Evolutionary conservation across 2,888 invertebrate species (phyloP).

Genomic region (Epinotia demarniana): DNA sequence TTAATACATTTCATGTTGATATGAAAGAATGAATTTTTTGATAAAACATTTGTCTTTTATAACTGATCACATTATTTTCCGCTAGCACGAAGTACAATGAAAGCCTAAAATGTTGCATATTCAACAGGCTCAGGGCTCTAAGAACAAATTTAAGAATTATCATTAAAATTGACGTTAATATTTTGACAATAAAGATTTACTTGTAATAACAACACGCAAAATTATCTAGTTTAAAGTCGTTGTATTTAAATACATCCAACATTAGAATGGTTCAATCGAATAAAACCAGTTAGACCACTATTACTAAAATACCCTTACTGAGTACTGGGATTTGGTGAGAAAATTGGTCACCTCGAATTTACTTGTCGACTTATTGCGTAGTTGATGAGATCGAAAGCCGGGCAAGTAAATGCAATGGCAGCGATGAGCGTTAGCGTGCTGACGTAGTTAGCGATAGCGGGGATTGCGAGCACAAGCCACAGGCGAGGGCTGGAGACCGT

Average conservation of each 20-base stretch:
- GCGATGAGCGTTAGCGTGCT: slow-evolving; percentile 55
- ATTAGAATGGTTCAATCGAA: slow-evolving; percentile 32
- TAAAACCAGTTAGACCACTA: slow-evolving; percentile 23
- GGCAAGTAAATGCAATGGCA: slow-evolving; percentile 52
- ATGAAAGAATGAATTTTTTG: slow-evolving; percentile 33
- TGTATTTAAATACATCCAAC: slow-evolving; percentile 43
- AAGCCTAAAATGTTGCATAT: slow-evolving; percentile 28
- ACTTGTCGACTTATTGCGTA: slow-evolving; percentile 42
- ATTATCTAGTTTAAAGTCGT: slow-evolving; percentile 38
- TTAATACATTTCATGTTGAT: slow-evolving; percentile 33
- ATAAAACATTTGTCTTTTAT: slow-evolving; percentile 22
- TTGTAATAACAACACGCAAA: slow-evolving; percentile 39
- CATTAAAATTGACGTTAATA: slow-evolving; percentile 42
- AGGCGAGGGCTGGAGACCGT: slow-evolving; percentile 58
- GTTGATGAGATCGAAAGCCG: slow-evolving; percentile 49
- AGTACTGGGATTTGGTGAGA: slow-evolving; percentile 32
- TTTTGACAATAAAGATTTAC: slow-evolving; percentile 39
- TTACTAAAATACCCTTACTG: slow-evolving; percentile 22
- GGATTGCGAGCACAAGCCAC: slow-evolving; percentile 51
- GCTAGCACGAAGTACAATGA: slow-evolving; percentile 21
- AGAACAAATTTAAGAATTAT: slow-evolving; percentile 33
- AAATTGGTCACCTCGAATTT: slow-evolving; percentile 73
- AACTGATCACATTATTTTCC: slow-evolving; percentile 24
- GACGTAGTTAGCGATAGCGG: slow-evolving; percentile 52
- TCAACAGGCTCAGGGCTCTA: slow-evolving; percentile 30